These are phyloP conservation scores for Thymelicus acteon DNA, from an alignment of 2,888 invertebrate species.

Conservation along the genomic window DNA sequence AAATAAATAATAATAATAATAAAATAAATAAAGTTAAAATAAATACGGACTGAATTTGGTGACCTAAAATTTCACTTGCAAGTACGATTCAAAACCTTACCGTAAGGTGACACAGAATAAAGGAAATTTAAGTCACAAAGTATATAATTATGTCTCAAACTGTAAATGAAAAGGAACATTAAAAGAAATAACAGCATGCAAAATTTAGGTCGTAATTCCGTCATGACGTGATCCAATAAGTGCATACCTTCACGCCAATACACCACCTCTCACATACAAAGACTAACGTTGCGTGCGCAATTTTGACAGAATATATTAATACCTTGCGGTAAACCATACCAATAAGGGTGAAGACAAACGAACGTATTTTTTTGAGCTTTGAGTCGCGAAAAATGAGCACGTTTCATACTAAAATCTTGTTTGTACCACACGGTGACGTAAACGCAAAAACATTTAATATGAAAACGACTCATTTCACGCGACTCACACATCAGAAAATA, in stretches of 20 bases:
- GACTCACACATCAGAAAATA: no score
- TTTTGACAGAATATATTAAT: constrained; percentile 42
- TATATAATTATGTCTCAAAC: constrained; percentile 25
- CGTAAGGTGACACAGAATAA: neutral
- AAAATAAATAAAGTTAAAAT: no score
- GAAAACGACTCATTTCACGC: no score
- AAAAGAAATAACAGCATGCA: constrained; percentile 31
- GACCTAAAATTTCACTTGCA: no score
- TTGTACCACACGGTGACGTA: no score
- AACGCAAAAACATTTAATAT: no score
- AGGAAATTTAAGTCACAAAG: constrained; percentile 17
- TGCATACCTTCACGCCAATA: constrained; percentile 28
- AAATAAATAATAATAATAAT: no score
- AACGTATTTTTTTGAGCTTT: no score
- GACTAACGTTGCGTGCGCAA: constrained; percentile 43
- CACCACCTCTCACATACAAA: constrained; percentile 8
- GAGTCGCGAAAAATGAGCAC: no score
- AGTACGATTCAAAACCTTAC: neutral
- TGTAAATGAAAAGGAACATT: constrained; percentile 28
- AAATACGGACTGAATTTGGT: no score
- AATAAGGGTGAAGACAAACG: constrained; percentile 37
- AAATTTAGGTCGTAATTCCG: constrained; percentile 19
- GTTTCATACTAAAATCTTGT: no score
- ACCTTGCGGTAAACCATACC: constrained; percentile 38
- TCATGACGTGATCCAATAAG: constrained; percentile 28